Base-by-base conservation (phyloP, 2,113 vertebrate genomes). In the Scomber colias region DNA sequence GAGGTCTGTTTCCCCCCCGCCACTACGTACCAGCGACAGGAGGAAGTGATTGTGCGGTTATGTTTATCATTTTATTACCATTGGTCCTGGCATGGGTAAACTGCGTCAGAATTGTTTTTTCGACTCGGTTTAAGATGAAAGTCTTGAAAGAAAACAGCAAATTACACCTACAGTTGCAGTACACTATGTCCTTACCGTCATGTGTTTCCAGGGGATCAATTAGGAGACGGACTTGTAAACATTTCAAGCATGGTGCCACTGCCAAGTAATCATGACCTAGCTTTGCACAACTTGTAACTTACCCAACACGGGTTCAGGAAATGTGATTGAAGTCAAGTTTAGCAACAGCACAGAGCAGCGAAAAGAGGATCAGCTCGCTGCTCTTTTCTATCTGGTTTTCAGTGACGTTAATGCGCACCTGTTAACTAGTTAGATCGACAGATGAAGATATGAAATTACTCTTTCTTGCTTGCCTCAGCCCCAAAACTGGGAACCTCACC, bases 401-500 rank as follows among this genome's bases (percentile, higher is more conserved):
- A 44, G 15, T 11, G 1, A 63, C 45, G 14, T 66, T 54, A 40
- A 40, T 40, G 6, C 8, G 35, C 49, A 12, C 45, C 13, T 3
- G 27, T 11, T 12, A 60, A 40, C 1, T 21, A 7, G 11, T 30
- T 56, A 75, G 24, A 19, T 51, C 19, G 35, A 31, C 51, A 80
- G 30, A 17, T 10, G 44, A 48, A 62, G 90, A 90, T 0, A 97
- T 98, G 97, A 95, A 93, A 88, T 78, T 98, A 88, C 95, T 98
- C 3, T 92, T 99, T 71, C 74, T 99, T 72, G 97, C 97, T 3
- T 90, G 93, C 5, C 95, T 97, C 3, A 95, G 95, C 66, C 95
- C 95, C 5, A 92, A 93, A 84, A 97, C 97, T 0, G 97, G 97
- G 75, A 99, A 99, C 87, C 93, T 95, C 45, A 97, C 97, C 35